Conservation (phyloP, 2,797 vertebrate species). For the Picus viridis region DNA sequence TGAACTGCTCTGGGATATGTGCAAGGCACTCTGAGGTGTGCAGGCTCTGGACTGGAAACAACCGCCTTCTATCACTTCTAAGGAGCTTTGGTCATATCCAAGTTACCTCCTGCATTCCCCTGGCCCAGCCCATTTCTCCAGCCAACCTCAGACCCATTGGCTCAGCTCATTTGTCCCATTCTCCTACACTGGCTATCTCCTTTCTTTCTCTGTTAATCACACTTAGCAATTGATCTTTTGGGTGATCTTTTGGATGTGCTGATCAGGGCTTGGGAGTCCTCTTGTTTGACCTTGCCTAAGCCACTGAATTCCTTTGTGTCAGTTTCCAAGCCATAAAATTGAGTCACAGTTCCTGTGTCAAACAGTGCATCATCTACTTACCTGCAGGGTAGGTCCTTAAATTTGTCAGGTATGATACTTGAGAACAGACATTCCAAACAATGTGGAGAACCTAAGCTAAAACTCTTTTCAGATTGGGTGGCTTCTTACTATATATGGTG, state of each 20-base stretch:
- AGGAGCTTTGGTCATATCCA: not conserved
- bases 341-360: not conserved
- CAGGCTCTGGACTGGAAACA: not conserved
- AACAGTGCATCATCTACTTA: not conserved
- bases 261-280: not conserved
- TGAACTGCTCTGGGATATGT: not conserved
- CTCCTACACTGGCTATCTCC: not conserved
- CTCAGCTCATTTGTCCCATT: not conserved
- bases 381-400: not conserved
- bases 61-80: not conserved
- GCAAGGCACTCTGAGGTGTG: not conserved
- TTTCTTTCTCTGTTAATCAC: not conserved
- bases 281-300: not conserved
- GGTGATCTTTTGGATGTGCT: not conserved
- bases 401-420: not conserved
- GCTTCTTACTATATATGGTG: not conserved
- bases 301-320: not conserved
- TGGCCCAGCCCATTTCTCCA: not conserved
- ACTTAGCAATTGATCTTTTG: not conserved
- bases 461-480: not conserved
- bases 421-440: not conserved
- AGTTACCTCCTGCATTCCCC: not conserved
- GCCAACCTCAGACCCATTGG: not conserved
- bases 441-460: not conserved
- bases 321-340: not conserved